These are phyloP conservation scores for Anoplopoma fimbria DNA, from an alignment of 2,113 vertebrate genomes.

Conservation along the genomic window DNA sequence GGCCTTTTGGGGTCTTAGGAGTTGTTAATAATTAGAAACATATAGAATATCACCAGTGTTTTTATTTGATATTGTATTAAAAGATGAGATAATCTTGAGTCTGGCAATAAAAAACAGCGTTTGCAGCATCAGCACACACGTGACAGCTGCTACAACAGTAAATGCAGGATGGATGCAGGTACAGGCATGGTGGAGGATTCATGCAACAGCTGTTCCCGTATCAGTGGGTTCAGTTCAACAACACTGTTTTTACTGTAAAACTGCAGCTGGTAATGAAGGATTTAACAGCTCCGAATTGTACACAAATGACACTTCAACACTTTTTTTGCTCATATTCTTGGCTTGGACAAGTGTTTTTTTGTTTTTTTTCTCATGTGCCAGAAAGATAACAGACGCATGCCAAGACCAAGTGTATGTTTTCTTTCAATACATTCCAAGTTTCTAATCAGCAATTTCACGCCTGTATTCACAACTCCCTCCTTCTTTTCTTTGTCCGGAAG, in stretches of 20 bases:
- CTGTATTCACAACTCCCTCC: slow-evolving; percentile 60
- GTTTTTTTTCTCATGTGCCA: slow-evolving; percentile 34
- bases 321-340: slow-evolving; percentile 35
- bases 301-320: slow-evolving; percentile 31
- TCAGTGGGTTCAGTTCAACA: neutral
- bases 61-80: neutral
- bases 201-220: slow-evolving; percentile 9
- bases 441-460: slow-evolving; percentile 75
- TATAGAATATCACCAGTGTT: neutral
- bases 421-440: slow-evolving; percentile 68
- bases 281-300: neutral
- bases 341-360: slow-evolving; percentile 35
- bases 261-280: neutral
- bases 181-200: neutral
- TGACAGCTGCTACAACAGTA: slow-evolving; percentile 34
- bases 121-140: neutral
- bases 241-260: neutral
- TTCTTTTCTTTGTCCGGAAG: slow-evolving; percentile 70
- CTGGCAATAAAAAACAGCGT: neutral
- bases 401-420: slow-evolving; percentile 59
- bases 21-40: neutral
- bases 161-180: slow-evolving; percentile 16
- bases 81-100: neutral
- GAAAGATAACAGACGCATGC: slow-evolving; percentile 56
- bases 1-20: neutral